Conservation (phyloP, 2,797 vertebrate genomes). For the Buphagus erythrorhynchus region DNA sequence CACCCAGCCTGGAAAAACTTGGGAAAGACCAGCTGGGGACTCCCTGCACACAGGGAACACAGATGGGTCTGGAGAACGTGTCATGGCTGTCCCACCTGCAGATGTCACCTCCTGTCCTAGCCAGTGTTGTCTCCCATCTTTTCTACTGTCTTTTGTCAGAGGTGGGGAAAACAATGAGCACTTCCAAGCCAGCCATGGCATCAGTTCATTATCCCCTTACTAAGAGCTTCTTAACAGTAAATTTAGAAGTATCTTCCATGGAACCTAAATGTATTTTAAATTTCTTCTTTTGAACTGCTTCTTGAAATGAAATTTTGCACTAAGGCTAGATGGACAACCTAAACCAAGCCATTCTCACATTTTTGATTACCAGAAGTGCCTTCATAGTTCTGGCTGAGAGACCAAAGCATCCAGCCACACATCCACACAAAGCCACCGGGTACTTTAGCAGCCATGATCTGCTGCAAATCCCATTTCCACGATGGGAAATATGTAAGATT, state of each 20-base stretch:
- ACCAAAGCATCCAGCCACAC: background rate
- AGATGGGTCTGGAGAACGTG: background rate
- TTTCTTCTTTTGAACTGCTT: background rate
- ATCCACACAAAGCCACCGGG: background rate
- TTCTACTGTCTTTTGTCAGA: background rate
- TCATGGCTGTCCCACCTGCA: background rate
- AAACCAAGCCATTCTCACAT: background rate
- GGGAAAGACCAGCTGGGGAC: background rate
- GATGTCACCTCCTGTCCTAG: background rate
- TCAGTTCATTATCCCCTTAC: background rate
- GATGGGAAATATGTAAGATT: background rate
- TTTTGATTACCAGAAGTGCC: background rate
- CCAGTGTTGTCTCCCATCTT: background rate
- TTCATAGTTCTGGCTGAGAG: background rate
- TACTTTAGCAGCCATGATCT: background rate
- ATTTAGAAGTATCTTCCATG: background rate
- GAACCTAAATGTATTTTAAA: background rate
- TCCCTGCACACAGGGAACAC: accelerated
- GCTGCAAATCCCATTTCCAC: background rate
- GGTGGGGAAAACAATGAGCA: background rate
- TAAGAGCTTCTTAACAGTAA: background rate
- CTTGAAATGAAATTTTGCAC: background rate
- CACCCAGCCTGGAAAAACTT: background rate
- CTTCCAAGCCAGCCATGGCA: background rate
- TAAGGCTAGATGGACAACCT: background rate